A percentile compares a stretch with the other conserved stretches of the same genome.
phyloP scores from a whole-genome alignment of 2,113 vertebrate species.

The Phodopus roborovskii region DNA sequence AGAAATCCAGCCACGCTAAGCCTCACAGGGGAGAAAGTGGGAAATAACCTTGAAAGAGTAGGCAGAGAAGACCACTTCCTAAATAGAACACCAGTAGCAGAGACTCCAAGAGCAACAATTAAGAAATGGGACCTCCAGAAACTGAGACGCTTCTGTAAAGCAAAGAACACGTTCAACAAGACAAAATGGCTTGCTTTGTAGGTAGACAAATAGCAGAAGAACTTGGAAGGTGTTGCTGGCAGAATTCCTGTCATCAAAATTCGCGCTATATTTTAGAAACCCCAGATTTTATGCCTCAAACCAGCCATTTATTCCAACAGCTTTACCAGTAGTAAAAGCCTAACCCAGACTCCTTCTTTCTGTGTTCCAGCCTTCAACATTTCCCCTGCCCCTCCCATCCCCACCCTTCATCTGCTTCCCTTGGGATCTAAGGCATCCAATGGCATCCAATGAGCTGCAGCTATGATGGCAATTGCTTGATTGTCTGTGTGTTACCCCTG shows the following conservation, averaged over 20 bases:
- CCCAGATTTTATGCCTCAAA: neutral
- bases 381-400: neutral
- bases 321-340: neutral
- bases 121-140: too few relatives aligned
- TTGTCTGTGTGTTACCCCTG: neutral
- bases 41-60: too few relatives aligned
- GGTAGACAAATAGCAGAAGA: neutral
- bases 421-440: too few relatives aligned
- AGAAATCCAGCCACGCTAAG: too few relatives aligned
- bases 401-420: neutral
- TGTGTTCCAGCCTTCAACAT: neutral
- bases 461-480: neutral
- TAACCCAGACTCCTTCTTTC: neutral
- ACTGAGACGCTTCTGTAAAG: too few relatives aligned
- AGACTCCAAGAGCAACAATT: too few relatives aligned
- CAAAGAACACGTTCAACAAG: too few relatives aligned
- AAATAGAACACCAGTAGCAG: too few relatives aligned
- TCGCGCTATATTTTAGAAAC: neutral
- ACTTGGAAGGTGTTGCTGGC: neutral
- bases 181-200: neutral
- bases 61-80: too few relatives aligned
- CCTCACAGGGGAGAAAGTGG: too few relatives aligned
- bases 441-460: neutral
- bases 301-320: conserved; percentile 19
- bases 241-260: conserved; percentile 8